phyloP scores from a whole-genome alignment of 2,888 invertebrate genomes.

The Rhabditoides inermis region DNA sequence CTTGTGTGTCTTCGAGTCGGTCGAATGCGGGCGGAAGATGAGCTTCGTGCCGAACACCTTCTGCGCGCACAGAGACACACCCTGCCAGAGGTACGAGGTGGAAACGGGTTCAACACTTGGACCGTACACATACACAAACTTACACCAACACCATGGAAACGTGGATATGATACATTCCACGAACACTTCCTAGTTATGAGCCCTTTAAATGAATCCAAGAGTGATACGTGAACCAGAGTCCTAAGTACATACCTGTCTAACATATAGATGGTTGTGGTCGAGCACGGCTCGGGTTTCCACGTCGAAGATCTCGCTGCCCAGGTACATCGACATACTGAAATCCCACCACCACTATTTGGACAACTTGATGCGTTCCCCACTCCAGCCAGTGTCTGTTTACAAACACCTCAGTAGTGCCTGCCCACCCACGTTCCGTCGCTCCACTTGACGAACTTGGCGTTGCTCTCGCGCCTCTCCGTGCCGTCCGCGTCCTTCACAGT shows the following conservation, averaged over 20 bases:
- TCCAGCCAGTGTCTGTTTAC: not conserved
- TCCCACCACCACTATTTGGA: no score
- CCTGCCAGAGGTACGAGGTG: not conserved
- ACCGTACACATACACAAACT: no score
- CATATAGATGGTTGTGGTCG: conserved; percentile 93
- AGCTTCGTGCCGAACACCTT: conserved; percentile 91
- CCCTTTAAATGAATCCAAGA: no score
- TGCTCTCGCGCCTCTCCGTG: conserved; percentile 68
- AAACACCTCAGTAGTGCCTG: not conserved
- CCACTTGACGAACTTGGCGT: conserved; percentile 89
- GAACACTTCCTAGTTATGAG: no score
- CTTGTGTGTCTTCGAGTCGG: conserved; percentile 94
- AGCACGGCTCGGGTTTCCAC: conserved; percentile 83
- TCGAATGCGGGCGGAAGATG: conserved; percentile 94
- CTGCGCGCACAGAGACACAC: conserved; percentile 83
- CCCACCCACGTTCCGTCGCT: conserved; percentile 69
- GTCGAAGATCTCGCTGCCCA: conserved; percentile 95
- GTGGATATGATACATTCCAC: no score
- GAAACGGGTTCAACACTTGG: no score
- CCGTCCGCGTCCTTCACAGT: conserved; percentile 57
- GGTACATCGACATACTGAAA: conserved; percentile 79
- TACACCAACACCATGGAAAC: no score
- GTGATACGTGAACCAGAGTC: no score
- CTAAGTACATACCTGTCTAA: conserved; percentile 74
- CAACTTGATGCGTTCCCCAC: not conserved